Evolutionary conservation across 30 jellyfish, hydroid and myxozoan species (phyloP), one percentile per base, ranked within the genome.

Genomic region (Pelagia noctiluca): DNA sequence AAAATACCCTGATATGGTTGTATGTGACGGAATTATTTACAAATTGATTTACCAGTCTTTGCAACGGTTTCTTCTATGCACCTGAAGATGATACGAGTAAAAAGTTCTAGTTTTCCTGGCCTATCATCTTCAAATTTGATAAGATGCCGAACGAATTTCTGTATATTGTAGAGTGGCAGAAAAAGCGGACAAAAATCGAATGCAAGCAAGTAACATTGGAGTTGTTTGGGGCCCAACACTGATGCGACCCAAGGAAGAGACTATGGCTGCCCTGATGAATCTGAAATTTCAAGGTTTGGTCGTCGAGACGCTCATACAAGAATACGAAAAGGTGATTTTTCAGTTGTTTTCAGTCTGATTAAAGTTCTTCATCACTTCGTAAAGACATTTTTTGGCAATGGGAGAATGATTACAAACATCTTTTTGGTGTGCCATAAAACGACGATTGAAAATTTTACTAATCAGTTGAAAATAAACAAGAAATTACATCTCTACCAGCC

Each of bases 201-300:
- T 95, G 99, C 99, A 95, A 62, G 90, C 96, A 12, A 95, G 97
- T 37, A 95, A 95, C 63, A 63, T 95, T 69, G 97, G 97, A 0
- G 99, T 95, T 49, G 99, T 95, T 13, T 78, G 95, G 80, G 99
- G 99, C 25, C 99, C 99, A 68, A 95, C 99, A 18, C 79, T 95
- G 46, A 95, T 95, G 99, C 74, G 97, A 61, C 97, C 99, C 19
- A 85, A 87, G 28, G 97, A 89, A 65, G 99, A 84, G 50, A 89
- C 97, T 5, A 84, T 95, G 97, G 99, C 97, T 32, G 97, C 99
- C 54, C 66, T 95, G 42, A 88, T 95, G 99, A 89, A 85, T 85
- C 67, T 95, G 63, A 95, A 95, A 84, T 95, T 47, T 73, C 99
- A 95, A 76, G 95, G 97, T 75, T 84, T 88, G 38, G 99, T 95